Evolutionary conservation across 2,888 invertebrate species (phyloP).

Genomic region (Tetramorium bicarinatum): DNA sequence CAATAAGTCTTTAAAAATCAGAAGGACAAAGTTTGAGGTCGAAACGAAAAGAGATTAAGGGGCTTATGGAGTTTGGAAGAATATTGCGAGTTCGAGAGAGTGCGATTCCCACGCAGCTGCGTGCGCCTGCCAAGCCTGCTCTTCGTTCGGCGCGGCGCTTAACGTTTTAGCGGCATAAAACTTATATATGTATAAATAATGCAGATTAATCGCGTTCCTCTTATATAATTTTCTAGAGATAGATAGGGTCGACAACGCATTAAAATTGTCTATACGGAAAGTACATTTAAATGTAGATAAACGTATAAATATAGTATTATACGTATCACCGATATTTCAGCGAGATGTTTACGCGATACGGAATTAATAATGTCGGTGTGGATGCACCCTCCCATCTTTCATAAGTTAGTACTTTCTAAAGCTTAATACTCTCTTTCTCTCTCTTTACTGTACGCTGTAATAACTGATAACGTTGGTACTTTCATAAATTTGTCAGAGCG

Average conservation of each 20-base stretch:
- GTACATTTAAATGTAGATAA: slow-evolving; percentile 73
- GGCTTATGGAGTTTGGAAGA: not conserved
- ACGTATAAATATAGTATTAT: slow-evolving; percentile 63
- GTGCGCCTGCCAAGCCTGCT: slow-evolving; percentile 79
- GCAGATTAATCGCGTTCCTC: slow-evolving; percentile 74
- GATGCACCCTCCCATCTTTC: slow-evolving; percentile 10
- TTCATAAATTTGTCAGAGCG: slow-evolving; percentile 33
- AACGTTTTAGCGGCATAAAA: slow-evolving; percentile 76
- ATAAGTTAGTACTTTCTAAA: slow-evolving; percentile 1
- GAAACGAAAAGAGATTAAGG: not conserved
- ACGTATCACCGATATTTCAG: slow-evolving; percentile 72
- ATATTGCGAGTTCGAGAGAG: slow-evolving; percentile 66
- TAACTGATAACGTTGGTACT: slow-evolving; percentile 22
- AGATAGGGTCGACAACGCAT: slow-evolving; percentile 71
- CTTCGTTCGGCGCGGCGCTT: slow-evolving; percentile 76
- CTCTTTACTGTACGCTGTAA: not conserved
- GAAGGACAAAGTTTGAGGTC: not conserved
- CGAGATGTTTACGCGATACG: slow-evolving; percentile 75
- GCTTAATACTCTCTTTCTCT: not conserved
- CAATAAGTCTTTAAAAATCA: not conserved
- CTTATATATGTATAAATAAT: slow-evolving; percentile 60
- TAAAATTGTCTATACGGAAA: slow-evolving; percentile 76
- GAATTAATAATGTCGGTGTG: slow-evolving; percentile 26
- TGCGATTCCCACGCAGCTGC: slow-evolving; percentile 79
- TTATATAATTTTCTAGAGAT: slow-evolving; percentile 75